These are phyloP conservation scores for Oscheius onirici DNA, from an alignment of 2,888 invertebrate species.

Conservation along the genomic window DNA sequence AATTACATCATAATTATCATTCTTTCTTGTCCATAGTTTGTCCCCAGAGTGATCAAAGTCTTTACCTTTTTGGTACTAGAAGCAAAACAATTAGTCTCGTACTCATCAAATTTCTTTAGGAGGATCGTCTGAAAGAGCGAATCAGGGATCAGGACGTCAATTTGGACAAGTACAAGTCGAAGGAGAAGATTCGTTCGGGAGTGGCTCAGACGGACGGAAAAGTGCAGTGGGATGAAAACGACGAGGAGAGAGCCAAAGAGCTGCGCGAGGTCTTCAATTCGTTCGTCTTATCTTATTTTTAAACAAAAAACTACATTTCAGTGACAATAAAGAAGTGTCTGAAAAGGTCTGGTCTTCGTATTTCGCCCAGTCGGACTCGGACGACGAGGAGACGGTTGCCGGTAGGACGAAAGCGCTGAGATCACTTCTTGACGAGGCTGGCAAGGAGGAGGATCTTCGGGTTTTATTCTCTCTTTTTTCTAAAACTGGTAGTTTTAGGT, in stretches of 20 bases:
- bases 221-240: conserved; percentile 94
- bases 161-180: conserved; percentile 72
- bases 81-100: too few species aligned
- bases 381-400: conserved; percentile 43
- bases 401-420: conserved; percentile 40
- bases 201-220: conserved; percentile 72
- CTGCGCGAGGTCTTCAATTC: conserved; percentile 55
- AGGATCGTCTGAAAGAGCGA: conserved; percentile 59
- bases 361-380: conserved; percentile 58
- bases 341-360: conserved; percentile 18
- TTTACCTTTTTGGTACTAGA: too few species aligned
- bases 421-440: conserved; percentile 42
- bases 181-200: conserved; percentile 39
- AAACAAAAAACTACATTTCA: background rate
- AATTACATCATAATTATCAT: too few species aligned
- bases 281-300: background rate
- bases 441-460: conserved; percentile 23
- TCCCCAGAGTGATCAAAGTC: too few species aligned
- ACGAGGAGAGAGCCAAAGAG: conserved; percentile 79
- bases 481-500: conserved; percentile 19
- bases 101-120: conserved; percentile 38
- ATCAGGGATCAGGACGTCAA: conserved; percentile 54
- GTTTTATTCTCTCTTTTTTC: background rate
- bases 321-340: conserved; percentile 14
- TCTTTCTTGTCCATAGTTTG: too few species aligned